Conservation (phyloP, 2,888 invertebrate genomes). For the Encarsia formosa region DNA sequence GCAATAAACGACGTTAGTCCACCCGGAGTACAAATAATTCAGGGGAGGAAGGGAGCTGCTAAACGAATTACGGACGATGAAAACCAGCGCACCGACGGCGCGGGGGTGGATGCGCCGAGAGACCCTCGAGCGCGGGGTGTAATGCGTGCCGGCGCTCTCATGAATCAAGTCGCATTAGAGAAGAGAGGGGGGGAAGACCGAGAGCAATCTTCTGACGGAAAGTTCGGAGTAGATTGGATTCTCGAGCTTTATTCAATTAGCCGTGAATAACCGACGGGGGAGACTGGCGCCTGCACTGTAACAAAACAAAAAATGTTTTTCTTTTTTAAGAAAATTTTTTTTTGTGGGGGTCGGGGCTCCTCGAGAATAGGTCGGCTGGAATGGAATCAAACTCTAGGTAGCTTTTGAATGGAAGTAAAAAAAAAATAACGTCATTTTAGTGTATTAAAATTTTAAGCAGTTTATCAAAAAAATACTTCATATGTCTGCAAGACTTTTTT, state of each 20-base stretch:
- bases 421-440: no score
- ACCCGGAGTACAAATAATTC: slow-evolving; percentile 46
- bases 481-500: no score
- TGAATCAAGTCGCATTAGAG: slow-evolving; percentile 51
- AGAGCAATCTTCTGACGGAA: slow-evolving; percentile 43
- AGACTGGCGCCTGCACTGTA: no score
- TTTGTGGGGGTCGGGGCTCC: no score
- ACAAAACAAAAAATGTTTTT: no score
- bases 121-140: slow-evolving; percentile 30
- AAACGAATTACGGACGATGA: slow-evolving; percentile 51
- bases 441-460: no score
- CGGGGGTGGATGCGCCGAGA: slow-evolving; percentile 47
- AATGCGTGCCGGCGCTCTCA: slow-evolving; percentile 42
- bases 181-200: slow-evolving; percentile 4
- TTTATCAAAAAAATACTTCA: no score
- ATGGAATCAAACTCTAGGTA: no score
- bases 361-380: no score
- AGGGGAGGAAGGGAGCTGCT: no score
- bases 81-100: slow-evolving; percentile 44
- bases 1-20: slow-evolving; percentile 2
- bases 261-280: slow-evolving; percentile 39
- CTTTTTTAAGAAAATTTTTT: no score
- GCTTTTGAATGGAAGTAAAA: no score
- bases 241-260: slow-evolving; percentile 50
- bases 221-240: slow-evolving; percentile 50